Percentiles rank a stretch among this genome's conserved stretches.
Conservation (phyloP, 2,797 vertebrate genomes). For the Leptatherina wallacei region DNA sequence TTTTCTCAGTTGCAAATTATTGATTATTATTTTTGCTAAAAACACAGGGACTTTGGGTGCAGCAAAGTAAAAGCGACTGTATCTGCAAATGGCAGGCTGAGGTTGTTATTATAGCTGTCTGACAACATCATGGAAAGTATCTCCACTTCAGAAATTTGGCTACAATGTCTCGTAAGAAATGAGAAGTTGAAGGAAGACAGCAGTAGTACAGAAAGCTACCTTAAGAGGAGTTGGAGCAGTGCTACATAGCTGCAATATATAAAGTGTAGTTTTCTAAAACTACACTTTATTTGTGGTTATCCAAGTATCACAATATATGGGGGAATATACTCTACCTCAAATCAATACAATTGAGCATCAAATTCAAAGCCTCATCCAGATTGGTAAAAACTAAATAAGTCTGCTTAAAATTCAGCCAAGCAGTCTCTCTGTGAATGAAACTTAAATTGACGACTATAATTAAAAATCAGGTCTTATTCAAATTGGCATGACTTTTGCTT, state of each 20-base stretch:
- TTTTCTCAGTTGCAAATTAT: background rate
- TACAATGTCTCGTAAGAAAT: background rate
- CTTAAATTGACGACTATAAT: too few species aligned
- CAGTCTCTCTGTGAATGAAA: too few species aligned
- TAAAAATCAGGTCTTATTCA: background rate
- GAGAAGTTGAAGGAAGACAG: background rate
- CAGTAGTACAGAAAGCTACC: background rate
- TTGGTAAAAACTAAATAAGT: too few species aligned
- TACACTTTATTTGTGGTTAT: background rate
- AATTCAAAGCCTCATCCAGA: background rate
- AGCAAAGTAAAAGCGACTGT: background rate
- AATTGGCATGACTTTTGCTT: background rate
- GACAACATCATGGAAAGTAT: background rate
- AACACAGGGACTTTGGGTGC: background rate
- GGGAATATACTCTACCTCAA: background rate
- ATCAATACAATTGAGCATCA: background rate
- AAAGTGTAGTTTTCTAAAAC: background rate
- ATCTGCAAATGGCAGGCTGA: background rate
- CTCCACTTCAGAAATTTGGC: background rate
- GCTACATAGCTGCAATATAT: background rate
- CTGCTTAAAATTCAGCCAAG: too few species aligned
- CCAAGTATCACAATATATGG: background rate
- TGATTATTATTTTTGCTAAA: background rate
- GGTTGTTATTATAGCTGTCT: background rate
- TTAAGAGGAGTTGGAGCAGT: background rate